These are phyloP conservation scores for Apamea crenata DNA, from an alignment of 2,888 invertebrate genomes.

Conservation along the genomic window DNA sequence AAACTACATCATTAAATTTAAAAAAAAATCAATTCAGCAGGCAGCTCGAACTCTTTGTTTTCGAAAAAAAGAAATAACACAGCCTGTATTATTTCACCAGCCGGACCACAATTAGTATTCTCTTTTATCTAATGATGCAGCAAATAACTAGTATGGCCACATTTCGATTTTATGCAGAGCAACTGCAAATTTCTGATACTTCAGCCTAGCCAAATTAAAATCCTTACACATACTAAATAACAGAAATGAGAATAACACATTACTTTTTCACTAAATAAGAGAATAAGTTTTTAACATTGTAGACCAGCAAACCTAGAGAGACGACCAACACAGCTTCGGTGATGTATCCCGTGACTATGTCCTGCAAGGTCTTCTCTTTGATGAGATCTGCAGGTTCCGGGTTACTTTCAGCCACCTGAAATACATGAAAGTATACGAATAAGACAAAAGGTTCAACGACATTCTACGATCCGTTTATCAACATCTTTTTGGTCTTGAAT, in stretches of 20 bases:
- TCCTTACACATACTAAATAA: slow-evolving; percentile 41
- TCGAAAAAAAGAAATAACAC: neutral
- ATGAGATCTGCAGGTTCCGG: slow-evolving; percentile 88
- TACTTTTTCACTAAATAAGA: slow-evolving; percentile 77
- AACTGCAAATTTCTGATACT: neutral
- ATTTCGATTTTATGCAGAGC: neutral
- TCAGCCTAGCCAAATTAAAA: slow-evolving; percentile 13
- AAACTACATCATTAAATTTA: neutral
- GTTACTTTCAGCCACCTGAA: slow-evolving; percentile 87
- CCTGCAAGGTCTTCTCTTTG: slow-evolving; percentile 77
- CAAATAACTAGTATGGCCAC: neutral
- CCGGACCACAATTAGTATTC: neutral
- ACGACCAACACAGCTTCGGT: slow-evolving; percentile 77
- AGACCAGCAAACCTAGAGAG: slow-evolving; percentile 77
- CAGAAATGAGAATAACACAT: slow-evolving; percentile 53
- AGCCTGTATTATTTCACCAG: neutral
- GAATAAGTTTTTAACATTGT: slow-evolving; percentile 74
- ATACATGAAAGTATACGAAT: slow-evolving; percentile 5
- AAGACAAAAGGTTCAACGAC: neutral
- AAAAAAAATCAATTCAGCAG: too few species aligned
- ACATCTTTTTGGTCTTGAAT: neutral
- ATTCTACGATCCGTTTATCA: neutral
- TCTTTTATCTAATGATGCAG: neutral
- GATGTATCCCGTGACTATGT: slow-evolving; percentile 74
- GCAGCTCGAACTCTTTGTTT: neutral